Evolutionary conservation across 2,888 invertebrate genomes (phyloP).

Genomic region (Anarsia innoxiella): DNA sequence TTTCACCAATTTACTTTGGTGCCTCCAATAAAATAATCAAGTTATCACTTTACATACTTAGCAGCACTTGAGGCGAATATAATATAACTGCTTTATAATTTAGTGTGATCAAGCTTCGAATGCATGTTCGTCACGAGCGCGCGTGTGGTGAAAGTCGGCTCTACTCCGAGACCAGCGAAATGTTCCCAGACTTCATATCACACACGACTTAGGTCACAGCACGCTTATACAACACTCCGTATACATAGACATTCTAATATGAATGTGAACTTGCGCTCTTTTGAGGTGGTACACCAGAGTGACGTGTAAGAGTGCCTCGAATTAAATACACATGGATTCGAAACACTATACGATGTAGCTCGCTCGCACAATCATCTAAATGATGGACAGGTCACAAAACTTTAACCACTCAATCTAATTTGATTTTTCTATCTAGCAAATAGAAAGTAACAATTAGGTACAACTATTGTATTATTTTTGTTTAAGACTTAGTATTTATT

Average conservation of each 20-base stretch:
- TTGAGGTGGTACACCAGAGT: no score
- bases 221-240: background rate
- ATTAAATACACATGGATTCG: no score
- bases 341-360: no score
- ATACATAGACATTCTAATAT: no score
- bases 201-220: background rate
- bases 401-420: conserved; percentile 65
- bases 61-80: conserved; percentile 37
- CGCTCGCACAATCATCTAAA: conserved; percentile 23
- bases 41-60: conserved; percentile 37
- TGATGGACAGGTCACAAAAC: conserved; percentile 54
- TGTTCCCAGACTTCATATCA: no score
- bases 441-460: conserved; percentile 74
- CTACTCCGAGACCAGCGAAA: no score
- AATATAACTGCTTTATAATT: no score
- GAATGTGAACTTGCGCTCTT: no score
- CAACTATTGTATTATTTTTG: conserved; percentile 58
- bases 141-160: background rate
- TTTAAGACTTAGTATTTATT: conserved; percentile 47
- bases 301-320: no score
- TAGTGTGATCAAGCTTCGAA: conserved; percentile 32
- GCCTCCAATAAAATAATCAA: conserved; percentile 50
- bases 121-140: background rate
- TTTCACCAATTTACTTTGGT: conserved; percentile 39
- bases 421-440: conserved; percentile 75